Base-by-base conservation (phyloP, 2,888 invertebrate genomes). In the Thereva nobilitata region DNA sequence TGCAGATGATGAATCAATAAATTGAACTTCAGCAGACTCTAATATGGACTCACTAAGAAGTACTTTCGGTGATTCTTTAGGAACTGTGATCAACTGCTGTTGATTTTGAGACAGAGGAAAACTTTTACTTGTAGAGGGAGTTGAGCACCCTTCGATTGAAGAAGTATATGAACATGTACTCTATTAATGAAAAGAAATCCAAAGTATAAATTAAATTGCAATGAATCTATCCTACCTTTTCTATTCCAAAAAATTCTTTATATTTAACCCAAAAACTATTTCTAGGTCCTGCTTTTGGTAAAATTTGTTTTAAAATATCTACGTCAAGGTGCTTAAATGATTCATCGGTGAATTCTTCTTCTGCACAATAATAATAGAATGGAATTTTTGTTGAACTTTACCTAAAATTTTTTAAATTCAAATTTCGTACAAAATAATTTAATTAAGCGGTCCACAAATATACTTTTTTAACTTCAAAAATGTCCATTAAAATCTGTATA, bases 181-280 rank as follows among this genome's bases (percentile, higher is more conserved):
- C 52, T 52, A 52, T 52, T 52, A 9, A 52, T 52, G 23, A 23
- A 23, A 23, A 23, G 23, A 23, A 23, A 23, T 23, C 23, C 23
- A 37, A 42, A 41, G 5, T 41, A 6, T 41, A 41, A 41, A 41
- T 41, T 6, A 41, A 41, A 41, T 41, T 41, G n/a, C n/a, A n/a
- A 35, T 52, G 23, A 52, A 34, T 52, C 52, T 52, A 8, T 52
- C n/a, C n/a, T 23, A 52, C 52, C 52, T 52, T 5, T 5, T 12
- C 7, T 12, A 52, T 52, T 52, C 52, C 52, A 52, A 52, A 52
- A 52, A 52, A 52, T 5, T 52, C 52, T 52, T 52, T 52, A 34
- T 52, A 52, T 52, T 52, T 52, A 52, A 52, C 52, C 52, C 52
- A 52, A 52, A 52, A 52, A 52, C 7, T 8, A 42, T 47, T 5